phyloP scores from a whole-genome alignment of 2,888 invertebrate species.

The Resseliella maxima region DNA sequence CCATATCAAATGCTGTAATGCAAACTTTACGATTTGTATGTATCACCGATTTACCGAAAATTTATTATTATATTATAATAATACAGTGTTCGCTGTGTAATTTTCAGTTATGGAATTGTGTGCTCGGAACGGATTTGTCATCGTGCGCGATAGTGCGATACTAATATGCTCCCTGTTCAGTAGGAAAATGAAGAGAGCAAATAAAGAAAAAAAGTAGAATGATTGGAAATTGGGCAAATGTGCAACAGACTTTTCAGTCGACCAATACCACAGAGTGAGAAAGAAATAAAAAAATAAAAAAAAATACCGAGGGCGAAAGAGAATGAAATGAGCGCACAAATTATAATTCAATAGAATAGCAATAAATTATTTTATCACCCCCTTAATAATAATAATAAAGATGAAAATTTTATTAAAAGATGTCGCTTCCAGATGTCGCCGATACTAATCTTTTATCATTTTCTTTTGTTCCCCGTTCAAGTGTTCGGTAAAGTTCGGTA shows the following conservation, averaged over 20 bases:
- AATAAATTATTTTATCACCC: constrained; percentile 60
- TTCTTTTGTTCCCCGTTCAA: constrained; percentile 63
- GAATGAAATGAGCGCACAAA: constrained; percentile 31
- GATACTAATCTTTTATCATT: constrained; percentile 68
- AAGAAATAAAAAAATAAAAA: no score
- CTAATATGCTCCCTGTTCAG: background rate
- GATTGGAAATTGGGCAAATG: background rate
- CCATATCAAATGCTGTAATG: constrained; percentile 1
- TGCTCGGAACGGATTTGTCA: background rate
- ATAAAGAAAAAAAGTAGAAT: constrained; percentile 7
- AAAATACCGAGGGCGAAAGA: constrained; percentile 1
- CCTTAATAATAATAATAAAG: constrained; percentile 65
- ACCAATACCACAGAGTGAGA: no score
- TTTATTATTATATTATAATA: constrained; percentile 53
- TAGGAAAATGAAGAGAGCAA: background rate
- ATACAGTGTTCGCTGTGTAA: constrained; percentile 21
- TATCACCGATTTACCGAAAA: constrained; percentile 9
- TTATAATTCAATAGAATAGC: constrained; percentile 57
- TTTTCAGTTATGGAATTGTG: background rate
- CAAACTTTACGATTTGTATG: constrained; percentile 4
- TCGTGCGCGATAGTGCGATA: background rate
- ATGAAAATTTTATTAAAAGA: constrained; percentile 70
- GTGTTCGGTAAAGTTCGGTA: constrained; percentile 24
- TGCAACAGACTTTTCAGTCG: background rate
- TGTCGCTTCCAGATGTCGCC: constrained; percentile 69